These are phyloP conservation scores for Cettia cetti DNA, from an alignment of 2,113 vertebrate genomes.

Conservation along the genomic window DNA sequence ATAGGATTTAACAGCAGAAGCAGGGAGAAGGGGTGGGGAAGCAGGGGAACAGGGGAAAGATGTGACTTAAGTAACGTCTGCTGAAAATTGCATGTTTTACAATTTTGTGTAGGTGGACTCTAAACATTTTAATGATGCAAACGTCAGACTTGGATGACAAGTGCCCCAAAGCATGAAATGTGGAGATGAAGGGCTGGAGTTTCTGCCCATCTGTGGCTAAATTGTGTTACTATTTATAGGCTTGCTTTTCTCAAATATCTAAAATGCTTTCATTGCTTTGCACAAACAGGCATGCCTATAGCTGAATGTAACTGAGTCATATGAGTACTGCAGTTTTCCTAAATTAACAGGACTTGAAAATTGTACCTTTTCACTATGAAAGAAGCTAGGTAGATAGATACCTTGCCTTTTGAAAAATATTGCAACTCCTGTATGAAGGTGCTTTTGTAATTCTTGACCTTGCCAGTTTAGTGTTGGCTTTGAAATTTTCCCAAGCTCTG, in stretches of 20 bases:
- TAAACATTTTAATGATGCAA: constrained; percentile 53
- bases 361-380: not conserved
- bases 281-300: not conserved
- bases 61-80: constrained; percentile 7
- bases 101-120: constrained; percentile 47
- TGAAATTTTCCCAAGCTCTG: not conserved
- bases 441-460: not conserved
- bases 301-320: constrained; percentile 3
- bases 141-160: constrained; percentile 34
- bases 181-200: constrained; percentile 20
- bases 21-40: not conserved
- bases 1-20: constrained; percentile 20
- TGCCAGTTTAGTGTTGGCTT: not conserved
- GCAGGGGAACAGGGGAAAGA: not conserved
- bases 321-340: not conserved
- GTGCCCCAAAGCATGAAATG: constrained; percentile 27
- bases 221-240: constrained; percentile 27
- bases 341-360: not conserved
- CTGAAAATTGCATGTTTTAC: constrained; percentile 40
- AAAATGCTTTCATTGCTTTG: not conserved
- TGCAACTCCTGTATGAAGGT: not conserved
- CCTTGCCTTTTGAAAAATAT: not conserved
- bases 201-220: constrained; percentile 43
- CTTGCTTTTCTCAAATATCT: constrained; percentile 6
- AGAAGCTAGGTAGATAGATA: not conserved